Base-by-base conservation (phyloP, 1,140 invertebrate genomes). In the Heliothis subflexa region DNA sequence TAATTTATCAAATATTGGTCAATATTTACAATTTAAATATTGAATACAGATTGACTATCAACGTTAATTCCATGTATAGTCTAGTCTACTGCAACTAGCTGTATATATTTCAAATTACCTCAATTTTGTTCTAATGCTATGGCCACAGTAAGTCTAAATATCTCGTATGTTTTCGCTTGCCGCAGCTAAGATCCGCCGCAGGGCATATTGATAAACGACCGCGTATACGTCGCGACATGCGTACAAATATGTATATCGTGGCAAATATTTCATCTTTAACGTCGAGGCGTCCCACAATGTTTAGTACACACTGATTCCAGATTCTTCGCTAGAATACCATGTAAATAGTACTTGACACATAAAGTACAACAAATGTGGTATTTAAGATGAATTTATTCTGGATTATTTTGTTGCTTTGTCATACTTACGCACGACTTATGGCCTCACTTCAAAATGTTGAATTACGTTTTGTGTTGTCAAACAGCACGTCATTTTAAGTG, bases 161-260 rank as follows among this genome's bases (percentile, higher is more conserved):
- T 83, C 80, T 84, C 74, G 78, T 79, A 84, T 83, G 80, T 83
- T 85, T 82, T 82, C 81, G 75, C 73, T 79, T 71, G 73, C 79
- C 79, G 78, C 66, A 82, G 75, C 74, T 50, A 77, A 85, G 81
- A 83, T 86, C 83, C 74, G 86, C 82, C 81, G 78, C 87, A 88
- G 85, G 84, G 84, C 81, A 62, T 86, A 87, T 86, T 89, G 89
- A 90, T 87, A 90, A 89, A 90, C 85, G 86, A 84, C 85, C 87
- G 76, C 78, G 84, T 85, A 86, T 77, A 25, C 78, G 72, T 62
- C 83, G 78, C 81, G 88, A 86, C 86, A 89, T 85, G 88, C 86
- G 87, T 88, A 88, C 88, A 85, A 90, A 89, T n/a, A n/a, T n/a
- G n/a, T 87, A 88, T 84, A 87, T 84, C 81, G 82, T 78, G 25